Percentiles rank a stretch among this genome's conserved stretches.
Conservation (phyloP, 2,888 invertebrate genomes). For the Cephus runcator region DNA sequence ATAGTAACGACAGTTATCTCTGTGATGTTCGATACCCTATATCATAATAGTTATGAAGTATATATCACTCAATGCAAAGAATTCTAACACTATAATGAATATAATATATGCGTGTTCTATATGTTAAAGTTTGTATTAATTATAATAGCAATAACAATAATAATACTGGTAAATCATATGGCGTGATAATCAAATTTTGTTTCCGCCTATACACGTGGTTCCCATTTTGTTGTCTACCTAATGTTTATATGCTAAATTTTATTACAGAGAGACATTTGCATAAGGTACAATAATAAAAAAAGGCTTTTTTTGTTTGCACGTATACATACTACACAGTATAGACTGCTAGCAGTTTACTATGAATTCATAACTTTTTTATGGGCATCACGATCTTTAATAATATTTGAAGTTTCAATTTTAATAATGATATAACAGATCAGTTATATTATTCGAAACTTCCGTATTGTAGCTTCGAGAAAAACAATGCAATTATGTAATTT, state of each 20-base stretch:
- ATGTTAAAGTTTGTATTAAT: slow-evolving; percentile 37
- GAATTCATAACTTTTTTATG: background rate
- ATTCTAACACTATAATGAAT: background rate
- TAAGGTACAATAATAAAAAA: background rate
- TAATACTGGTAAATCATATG: slow-evolving; percentile 65
- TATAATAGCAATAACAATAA: slow-evolving; percentile 49
- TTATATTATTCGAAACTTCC: background rate
- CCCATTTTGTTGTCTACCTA: slow-evolving; percentile 35
- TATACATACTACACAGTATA: background rate
- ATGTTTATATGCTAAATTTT: slow-evolving; percentile 34
- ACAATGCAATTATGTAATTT: background rate
- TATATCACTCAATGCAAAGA: background rate
- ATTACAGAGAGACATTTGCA: background rate
- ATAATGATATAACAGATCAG: background rate
- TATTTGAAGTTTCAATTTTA: background rate
- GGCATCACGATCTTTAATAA: background rate
- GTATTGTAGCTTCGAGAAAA: background rate
- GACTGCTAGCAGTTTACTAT: background rate
- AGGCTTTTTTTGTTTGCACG: background rate
- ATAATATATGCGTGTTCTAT: slow-evolving; percentile 25
- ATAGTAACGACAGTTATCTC: background rate
- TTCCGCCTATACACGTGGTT: slow-evolving; percentile 41
- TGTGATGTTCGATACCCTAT: background rate
- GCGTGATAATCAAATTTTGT: slow-evolving; percentile 53
- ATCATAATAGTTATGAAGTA: background rate